These are phyloP conservation scores for Peromyscus californicus DNA, from an alignment of 2,113 vertebrate species.

Conservation along the genomic window DNA sequence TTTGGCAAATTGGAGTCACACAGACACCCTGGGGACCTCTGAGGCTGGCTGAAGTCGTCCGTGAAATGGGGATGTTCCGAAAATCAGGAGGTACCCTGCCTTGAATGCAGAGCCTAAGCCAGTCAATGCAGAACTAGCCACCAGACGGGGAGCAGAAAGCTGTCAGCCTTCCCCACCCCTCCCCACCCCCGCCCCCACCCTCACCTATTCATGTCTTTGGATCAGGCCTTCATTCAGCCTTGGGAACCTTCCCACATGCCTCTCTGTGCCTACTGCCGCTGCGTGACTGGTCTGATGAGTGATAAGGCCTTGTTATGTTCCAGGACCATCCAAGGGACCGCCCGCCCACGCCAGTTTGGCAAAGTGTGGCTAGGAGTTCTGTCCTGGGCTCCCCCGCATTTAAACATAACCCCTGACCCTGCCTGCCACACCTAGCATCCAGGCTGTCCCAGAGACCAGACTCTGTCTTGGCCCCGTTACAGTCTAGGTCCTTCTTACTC, in stretches of 20 bases:
- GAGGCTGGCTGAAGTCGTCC: rapidly evolving
- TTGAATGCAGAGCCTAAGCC: background rate
- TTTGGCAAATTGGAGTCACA: too few relatives aligned
- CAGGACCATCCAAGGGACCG: conserved; percentile 57
- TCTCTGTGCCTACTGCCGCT: background rate
- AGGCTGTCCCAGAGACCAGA: background rate
- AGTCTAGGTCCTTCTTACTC: rapidly evolving
- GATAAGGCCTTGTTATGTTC: conserved; percentile 53
- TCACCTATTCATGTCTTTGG: rapidly evolving
- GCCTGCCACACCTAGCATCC: background rate
- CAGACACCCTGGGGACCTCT: rapidly evolving
- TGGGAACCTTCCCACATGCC: background rate
- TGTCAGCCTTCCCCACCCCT: background rate
- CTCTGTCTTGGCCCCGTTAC: background rate
- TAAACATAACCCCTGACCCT: conserved; percentile 75
- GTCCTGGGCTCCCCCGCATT: background rate
- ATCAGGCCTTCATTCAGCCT: background rate
- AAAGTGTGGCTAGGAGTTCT: background rate
- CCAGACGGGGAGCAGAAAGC: background rate
- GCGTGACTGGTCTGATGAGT: background rate
- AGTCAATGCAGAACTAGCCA: background rate
- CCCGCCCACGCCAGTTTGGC: conserved; percentile 56
- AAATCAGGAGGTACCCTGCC: background rate
- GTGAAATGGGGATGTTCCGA: rapidly evolving
- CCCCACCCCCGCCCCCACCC: background rate